Evolutionary conservation across 2,888 invertebrate species (phyloP).

Genomic region (Nomada ferruginata): DNA sequence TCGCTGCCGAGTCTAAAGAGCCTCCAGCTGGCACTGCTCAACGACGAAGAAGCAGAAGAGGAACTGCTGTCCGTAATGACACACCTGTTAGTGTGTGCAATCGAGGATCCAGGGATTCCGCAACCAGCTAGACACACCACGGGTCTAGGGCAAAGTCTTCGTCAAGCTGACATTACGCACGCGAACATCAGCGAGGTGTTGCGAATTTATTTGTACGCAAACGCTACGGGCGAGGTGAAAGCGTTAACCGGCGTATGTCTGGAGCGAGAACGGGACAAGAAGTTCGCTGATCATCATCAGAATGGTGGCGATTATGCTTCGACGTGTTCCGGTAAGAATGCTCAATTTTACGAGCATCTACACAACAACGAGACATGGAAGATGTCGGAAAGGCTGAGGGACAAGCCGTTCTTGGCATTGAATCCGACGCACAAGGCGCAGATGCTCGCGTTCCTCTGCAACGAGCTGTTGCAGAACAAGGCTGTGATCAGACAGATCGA

Average conservation of each 20-base stretch:
- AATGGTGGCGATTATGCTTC: constrained; percentile 89
- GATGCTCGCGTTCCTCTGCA: constrained; percentile 95
- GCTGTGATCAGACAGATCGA: constrained; percentile 96
- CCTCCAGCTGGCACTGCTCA: constrained; percentile 93
- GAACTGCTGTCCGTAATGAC: constrained; percentile 95
- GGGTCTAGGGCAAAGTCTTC: constrained; percentile 94
- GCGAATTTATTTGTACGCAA: constrained; percentile 95
- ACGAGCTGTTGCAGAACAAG: constrained; percentile 97
- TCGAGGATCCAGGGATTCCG: constrained; percentile 96
- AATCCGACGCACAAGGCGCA: constrained; percentile 94
- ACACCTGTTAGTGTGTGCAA: constrained; percentile 95
- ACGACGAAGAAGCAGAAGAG: constrained; percentile 92
- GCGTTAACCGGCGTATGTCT: constrained; percentile 92
- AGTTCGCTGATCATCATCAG: constrained; percentile 93
- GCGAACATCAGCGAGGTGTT: constrained; percentile 96
- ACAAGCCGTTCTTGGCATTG: constrained; percentile 94
- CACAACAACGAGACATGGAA: constrained; percentile 92
- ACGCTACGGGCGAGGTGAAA: constrained; percentile 94
- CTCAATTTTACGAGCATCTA: constrained; percentile 91
- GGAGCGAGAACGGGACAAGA: constrained; percentile 92
- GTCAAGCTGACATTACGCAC: constrained; percentile 95
- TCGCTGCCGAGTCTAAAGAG: constrained; percentile 94
- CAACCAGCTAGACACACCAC: constrained; percentile 96
- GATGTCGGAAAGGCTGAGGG: constrained; percentile 91
- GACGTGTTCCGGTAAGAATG: constrained; percentile 90